Percentiles rank a stretch among this genome's conserved stretches.
Conservation (phyloP, 2,888 invertebrate species). For the Xestia c-nigrum region DNA sequence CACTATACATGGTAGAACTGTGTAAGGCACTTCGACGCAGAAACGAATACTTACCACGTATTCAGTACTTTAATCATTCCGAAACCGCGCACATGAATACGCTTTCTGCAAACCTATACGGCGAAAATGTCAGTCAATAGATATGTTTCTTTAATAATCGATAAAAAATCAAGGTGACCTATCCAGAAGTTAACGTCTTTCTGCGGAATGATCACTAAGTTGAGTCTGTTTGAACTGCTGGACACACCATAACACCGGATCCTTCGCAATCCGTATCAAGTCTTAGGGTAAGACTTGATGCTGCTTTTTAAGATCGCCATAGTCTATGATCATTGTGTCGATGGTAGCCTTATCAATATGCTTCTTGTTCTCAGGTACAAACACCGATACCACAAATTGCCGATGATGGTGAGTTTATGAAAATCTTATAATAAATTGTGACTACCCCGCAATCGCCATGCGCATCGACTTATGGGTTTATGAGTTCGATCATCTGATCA, state of each 20-base stretch:
- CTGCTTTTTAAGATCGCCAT: not conserved
- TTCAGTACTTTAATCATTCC: too few relatives aligned
- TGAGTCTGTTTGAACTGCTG: not conserved
- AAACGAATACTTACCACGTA: too few relatives aligned
- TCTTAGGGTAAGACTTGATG: too few relatives aligned
- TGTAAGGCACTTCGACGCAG: too few relatives aligned
- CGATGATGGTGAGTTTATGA: conserved; percentile 92
- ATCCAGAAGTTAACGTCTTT: too few relatives aligned
- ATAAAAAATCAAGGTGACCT: not conserved
- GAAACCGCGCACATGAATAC: too few relatives aligned
- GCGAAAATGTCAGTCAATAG: not conserved
- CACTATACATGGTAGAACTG: too few relatives aligned
- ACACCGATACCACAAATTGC: conserved; percentile 94
- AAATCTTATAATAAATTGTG: not conserved
- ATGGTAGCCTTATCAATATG: conserved; percentile 10
- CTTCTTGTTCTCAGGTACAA: conserved; percentile 92
- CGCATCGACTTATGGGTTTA: not conserved
- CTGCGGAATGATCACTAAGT: not conserved
- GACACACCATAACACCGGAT: not conserved
- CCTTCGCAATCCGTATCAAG: not conserved
- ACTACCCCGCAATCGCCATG: not conserved
- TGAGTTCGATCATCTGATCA: not conserved
- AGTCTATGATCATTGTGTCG: not conserved
- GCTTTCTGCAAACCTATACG: not conserved
- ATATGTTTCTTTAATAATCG: too few relatives aligned